phyloP scores from a whole-genome alignment of 2,797 vertebrate genomes.

The Nannoperca obscura region DNA sequence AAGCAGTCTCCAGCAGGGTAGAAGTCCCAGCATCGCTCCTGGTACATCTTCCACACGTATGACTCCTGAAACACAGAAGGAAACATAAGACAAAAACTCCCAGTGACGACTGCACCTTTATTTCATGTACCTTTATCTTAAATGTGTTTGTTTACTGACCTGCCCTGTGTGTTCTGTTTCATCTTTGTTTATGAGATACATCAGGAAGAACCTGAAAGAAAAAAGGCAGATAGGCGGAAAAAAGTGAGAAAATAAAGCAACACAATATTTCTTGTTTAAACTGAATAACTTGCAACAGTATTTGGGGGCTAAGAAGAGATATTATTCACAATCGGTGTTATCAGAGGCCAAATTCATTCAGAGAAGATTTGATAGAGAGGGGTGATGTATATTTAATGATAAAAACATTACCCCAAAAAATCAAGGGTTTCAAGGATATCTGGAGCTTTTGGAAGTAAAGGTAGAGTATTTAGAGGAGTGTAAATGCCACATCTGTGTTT shows the following conservation, averaged over 20 bases:
- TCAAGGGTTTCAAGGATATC: neutral
- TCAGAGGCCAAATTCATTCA: neutral
- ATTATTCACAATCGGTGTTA: neutral
- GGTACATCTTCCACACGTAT: slow-evolving; percentile 97
- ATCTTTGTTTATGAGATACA: slow-evolving; percentile 97
- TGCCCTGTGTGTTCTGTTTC: slow-evolving; percentile 96
- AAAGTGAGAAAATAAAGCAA: neutral
- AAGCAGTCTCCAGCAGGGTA: slow-evolving; percentile 96
- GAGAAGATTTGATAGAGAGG: neutral
- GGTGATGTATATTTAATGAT: neutral
- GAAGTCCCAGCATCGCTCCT: slow-evolving; percentile 96
- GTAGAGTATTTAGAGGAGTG: neutral
- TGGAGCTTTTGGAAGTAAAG: neutral
- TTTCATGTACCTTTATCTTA: neutral
- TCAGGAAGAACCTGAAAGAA: slow-evolving; percentile 92
- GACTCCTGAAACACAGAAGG: slow-evolving; percentile 86
- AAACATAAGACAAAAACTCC: neutral
- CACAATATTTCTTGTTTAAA: neutral
- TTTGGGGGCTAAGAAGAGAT: neutral
- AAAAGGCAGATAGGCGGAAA: neutral
- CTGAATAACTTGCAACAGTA: neutral
- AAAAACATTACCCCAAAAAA: neutral
- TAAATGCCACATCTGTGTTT: neutral
- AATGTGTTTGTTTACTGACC: slow-evolving; percentile 77
- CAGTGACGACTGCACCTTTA: neutral